Conservation (phyloP, 92 coral and sea anemone species). For the Paragorgia papillata region DNA sequence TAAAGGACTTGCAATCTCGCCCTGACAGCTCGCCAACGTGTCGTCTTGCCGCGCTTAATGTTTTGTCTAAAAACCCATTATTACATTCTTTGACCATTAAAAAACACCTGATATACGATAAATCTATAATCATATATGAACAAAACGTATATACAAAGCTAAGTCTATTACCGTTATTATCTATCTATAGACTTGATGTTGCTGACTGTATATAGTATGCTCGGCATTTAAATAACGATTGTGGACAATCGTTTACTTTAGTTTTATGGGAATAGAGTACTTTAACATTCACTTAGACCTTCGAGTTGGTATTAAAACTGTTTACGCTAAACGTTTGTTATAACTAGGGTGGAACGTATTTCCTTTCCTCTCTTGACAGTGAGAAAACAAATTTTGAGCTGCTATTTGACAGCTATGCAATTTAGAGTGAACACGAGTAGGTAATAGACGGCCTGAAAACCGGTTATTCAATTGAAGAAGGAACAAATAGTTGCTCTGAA, state of each 20-base stretch:
- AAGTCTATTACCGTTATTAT: too few relatives aligned
- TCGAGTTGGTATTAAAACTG: conserved; percentile 5
- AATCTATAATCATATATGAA: too few relatives aligned
- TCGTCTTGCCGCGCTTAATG: too few relatives aligned
- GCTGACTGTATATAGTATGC: neutral
- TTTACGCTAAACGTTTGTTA: neutral
- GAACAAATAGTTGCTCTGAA: neutral
- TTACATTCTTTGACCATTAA: too few relatives aligned
- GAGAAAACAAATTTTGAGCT: neutral
- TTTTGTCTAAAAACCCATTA: too few relatives aligned
- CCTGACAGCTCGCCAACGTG: too few relatives aligned
- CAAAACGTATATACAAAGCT: too few relatives aligned
- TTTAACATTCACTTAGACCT: conserved; percentile 7
- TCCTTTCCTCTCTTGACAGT: neutral
- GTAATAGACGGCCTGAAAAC: neutral
- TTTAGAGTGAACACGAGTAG: neutral
- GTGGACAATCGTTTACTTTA: neutral
- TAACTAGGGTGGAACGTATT: conserved; percentile 2
- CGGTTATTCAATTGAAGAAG: neutral
- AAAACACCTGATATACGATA: too few relatives aligned
- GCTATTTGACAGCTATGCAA: conserved; percentile 5
- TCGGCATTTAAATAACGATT: neutral
- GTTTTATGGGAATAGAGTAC: neutral
- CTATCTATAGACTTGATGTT: too few relatives aligned
- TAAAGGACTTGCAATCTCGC: too few relatives aligned